Evolutionary conservation across 1,140 invertebrate genomes (phyloP).

Genomic region (Caenorhabditis tropicalis): DNA sequence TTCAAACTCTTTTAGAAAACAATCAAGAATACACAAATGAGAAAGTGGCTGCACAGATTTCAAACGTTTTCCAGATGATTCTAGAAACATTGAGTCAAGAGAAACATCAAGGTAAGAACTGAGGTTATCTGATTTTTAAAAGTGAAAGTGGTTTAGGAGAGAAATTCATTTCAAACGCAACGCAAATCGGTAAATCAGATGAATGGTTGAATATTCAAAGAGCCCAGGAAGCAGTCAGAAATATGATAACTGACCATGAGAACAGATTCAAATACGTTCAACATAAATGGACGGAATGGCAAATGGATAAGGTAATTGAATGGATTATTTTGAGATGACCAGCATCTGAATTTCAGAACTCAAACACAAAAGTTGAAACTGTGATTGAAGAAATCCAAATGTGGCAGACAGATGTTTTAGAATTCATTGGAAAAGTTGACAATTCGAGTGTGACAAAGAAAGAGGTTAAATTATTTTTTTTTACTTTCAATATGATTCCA

Average conservation of each 20-base stretch:
- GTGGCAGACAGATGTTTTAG: conserved; percentile 18
- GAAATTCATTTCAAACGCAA: conserved; percentile 58
- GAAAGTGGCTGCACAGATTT: conserved; percentile 60
- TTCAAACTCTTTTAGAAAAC: conserved; percentile 55
- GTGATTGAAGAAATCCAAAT: conserved; percentile 20
- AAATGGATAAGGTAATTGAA: conserved; percentile 48
- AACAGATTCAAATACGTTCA: conserved; percentile 59
- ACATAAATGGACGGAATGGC: conserved; percentile 63
- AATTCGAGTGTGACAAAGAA: background rate
- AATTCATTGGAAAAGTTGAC: background rate
- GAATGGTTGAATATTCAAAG: conserved; percentile 55
- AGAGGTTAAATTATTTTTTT: background rate
- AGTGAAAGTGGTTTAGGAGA: conserved; percentile 49
- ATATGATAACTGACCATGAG: conserved; percentile 58
- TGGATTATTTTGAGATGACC: background rate
- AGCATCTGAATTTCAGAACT: too few species aligned
- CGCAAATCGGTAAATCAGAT: conserved; percentile 51
- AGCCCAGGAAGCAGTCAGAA: conserved; percentile 56
- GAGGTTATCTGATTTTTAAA: too few species aligned
- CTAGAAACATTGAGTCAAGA: conserved; percentile 61
- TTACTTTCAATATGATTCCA: too few species aligned
- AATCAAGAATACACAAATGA: conserved; percentile 60
- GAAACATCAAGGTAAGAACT: conserved; percentile 52
- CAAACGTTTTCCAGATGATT: conserved; percentile 66
- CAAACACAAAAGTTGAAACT: background rate